Evolutionary conservation across 23 tunicate genomes (phyloP).

Genomic region (Halocynthia aurantium): DNA sequence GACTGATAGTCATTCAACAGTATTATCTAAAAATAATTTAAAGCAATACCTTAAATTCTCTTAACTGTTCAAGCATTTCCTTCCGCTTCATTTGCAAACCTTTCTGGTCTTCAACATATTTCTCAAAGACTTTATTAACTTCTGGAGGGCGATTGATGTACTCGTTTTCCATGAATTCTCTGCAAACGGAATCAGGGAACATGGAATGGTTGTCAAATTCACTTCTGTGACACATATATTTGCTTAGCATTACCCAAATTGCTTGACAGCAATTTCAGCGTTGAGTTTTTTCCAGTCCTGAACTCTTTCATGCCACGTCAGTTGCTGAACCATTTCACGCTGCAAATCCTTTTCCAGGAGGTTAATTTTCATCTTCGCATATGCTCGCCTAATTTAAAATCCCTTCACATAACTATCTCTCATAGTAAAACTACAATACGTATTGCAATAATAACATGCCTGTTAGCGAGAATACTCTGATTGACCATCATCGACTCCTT

Average conservation of each 20-base stretch:
- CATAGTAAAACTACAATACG: background rate
- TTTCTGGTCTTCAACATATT: conserved; percentile 52
- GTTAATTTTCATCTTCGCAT: conserved; percentile 62
- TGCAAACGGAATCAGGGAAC: background rate
- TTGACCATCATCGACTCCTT: conserved; percentile 93
- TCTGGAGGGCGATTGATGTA: conserved; percentile 49
- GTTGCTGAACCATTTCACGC: conserved; percentile 57
- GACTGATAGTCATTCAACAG: background rate
- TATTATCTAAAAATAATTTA: background rate
- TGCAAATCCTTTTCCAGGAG: conserved; percentile 62
- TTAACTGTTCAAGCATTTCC: conserved; percentile 55
- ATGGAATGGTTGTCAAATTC: background rate
- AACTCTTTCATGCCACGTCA: conserved; percentile 58
- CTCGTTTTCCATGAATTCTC: conserved; percentile 62
- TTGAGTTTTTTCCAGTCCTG: conserved; percentile 84
- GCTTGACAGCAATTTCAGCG: conserved; percentile 64
- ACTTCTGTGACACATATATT: background rate
- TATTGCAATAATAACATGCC: conserved; percentile 25
- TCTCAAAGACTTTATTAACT: conserved; percentile 35
- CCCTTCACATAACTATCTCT: too few species aligned
- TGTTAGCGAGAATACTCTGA: conserved; percentile 82
- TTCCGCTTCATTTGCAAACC: conserved; percentile 20
- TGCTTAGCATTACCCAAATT: conserved; percentile 38
- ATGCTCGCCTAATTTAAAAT: conserved; percentile 42
- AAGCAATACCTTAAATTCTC: conserved; percentile 59